Base-by-base conservation (phyloP, 2,797 vertebrate genomes). In the Squalus acanthias region DNA sequence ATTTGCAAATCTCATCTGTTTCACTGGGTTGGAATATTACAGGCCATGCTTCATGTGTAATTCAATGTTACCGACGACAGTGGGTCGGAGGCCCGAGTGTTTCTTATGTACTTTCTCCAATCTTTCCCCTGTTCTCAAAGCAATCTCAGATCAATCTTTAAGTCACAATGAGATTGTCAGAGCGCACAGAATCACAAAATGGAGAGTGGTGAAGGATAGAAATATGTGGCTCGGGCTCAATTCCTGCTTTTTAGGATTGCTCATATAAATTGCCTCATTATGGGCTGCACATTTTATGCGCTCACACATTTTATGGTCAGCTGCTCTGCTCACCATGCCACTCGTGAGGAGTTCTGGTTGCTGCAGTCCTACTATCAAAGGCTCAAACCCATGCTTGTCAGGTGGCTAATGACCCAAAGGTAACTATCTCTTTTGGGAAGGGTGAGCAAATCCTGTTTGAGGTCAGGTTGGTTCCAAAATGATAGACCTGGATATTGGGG, bases 241-340 rank as follows among this genome's bases (percentile, higher is more conserved):
- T 60, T n/a, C 57, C 60, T 92, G 89, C 13, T 63, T 65, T 92
- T 92, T 29, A 29, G 13, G 89, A 63, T 92, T 92, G 89, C 89
- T 92, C 89, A 92, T 92, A 92, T 92, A 92, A 92, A 92, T 92
- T 92, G 89, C 89, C 29, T 92, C 60, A 92, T 92, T 92, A 92
- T 17, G 26, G 88, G 89, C 89, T 17, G 17, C 39, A 50, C 82
- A 50, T 85, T 39, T 46, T 82, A 82, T 74, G 70, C 70, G 26
- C n/a, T 82, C 76, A 13, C 76, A 82, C n/a, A 82, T 29, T 92
- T 65, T 92, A n/a, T 60, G 60, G 57, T n/a, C 57, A 17, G 4
- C 12, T n/a, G 89, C 6, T 10, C 29, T n/a, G 89, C 50, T 65
- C 89, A 33, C 53, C 89, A 13, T 33, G 26, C 57, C 1, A n/a